phyloP scores from a whole-genome alignment of 2,888 invertebrate genomes.

The Panzeria rudis region DNA sequence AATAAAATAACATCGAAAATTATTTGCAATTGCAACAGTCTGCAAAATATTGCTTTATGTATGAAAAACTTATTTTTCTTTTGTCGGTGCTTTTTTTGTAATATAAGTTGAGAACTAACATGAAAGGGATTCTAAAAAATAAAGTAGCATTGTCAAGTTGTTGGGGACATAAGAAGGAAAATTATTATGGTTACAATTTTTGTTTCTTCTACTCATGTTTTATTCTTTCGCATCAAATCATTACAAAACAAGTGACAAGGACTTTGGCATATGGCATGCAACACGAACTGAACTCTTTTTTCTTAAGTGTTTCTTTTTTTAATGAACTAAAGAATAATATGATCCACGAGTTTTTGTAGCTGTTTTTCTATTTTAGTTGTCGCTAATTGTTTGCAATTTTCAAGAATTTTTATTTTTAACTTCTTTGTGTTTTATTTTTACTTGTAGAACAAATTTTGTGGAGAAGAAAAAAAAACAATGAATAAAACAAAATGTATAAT shows the following conservation, averaged over 20 bases:
- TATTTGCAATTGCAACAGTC: background rate
- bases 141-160: conserved; percentile 15
- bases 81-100: background rate
- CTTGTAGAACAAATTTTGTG: conserved; percentile 43
- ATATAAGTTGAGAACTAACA: conserved; percentile 19
- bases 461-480: conserved; percentile 7
- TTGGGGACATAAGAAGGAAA: conserved; percentile 20
- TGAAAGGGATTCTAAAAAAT: conserved; percentile 13
- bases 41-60: background rate
- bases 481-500: conserved; percentile 48
- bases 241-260: conserved; percentile 41
- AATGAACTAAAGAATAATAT: conserved; percentile 28
- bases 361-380: conserved; percentile 44
- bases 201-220: conserved; percentile 2
- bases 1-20: no score
- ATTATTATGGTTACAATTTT: background rate
- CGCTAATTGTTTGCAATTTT: conserved; percentile 70
- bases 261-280: conserved; percentile 46
- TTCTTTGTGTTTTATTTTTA: conserved; percentile 30
- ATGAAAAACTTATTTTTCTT: conserved; percentile 2
- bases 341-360: conserved; percentile 35
- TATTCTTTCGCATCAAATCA: conserved; percentile 42
- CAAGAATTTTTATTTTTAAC: conserved; percentile 49
- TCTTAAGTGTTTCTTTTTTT: conserved; percentile 16
- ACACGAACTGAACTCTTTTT: conserved; percentile 22